These are phyloP conservation scores for Aix galericulata DNA, from an alignment of 2,113 vertebrate genomes.

Conservation along the genomic window DNA sequence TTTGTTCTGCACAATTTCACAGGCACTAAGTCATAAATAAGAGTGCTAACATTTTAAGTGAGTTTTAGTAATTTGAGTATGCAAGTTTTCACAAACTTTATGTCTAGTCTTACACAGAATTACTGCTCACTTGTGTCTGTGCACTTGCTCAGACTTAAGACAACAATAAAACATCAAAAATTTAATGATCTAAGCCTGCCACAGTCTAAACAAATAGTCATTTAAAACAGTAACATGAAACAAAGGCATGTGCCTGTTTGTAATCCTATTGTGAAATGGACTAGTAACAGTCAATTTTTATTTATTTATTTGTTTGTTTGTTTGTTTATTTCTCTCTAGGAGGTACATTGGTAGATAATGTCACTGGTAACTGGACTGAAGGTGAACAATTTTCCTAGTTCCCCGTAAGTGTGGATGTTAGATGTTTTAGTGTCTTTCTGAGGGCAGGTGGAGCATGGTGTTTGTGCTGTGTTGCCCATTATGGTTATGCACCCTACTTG, in stretches of 20 bases:
- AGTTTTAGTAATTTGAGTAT: conserved; percentile 32
- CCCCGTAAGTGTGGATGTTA: neutral
- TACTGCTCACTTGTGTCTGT: neutral
- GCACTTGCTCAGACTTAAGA: neutral
- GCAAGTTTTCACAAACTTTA: conserved; percentile 12
- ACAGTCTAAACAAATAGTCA: neutral
- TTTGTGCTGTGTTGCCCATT: neutral
- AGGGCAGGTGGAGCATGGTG: too few relatives aligned
- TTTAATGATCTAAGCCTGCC: neutral
- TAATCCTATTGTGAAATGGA: neutral
- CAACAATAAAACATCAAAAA: neutral
- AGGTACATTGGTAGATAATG: neutral
- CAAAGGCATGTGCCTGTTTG: neutral
- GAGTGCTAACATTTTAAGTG: conserved; percentile 12
- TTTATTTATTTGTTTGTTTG: neutral
- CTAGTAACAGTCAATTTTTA: neutral
- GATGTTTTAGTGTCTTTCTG: neutral
- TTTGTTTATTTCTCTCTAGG: neutral
- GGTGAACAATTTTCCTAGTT: neutral
- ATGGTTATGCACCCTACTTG: neutral
- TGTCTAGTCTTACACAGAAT: conserved; percentile 9
- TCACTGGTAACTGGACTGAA: neutral
- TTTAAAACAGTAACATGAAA: neutral
- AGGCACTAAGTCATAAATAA: conserved; percentile 28
- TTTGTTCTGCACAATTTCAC: conserved; percentile 53